These are phyloP conservation scores for Saxidomus purpurata DNA, from an alignment of 1,140 invertebrate species.

Conservation along the genomic window DNA sequence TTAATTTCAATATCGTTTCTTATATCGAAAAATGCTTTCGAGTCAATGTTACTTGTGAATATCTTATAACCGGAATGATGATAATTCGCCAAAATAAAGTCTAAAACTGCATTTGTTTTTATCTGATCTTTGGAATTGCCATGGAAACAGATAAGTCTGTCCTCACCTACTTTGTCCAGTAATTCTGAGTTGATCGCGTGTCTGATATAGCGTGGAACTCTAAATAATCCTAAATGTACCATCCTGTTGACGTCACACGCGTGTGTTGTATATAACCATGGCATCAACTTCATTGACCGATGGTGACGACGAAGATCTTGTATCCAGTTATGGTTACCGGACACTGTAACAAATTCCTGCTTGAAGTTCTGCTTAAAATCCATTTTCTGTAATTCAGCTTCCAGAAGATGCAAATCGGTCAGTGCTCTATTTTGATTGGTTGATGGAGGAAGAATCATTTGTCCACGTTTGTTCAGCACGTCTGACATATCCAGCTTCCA, in stretches of 20 bases:
- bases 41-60: background rate
- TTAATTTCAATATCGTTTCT: background rate
- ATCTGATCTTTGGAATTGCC: background rate
- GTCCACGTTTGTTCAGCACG: background rate
- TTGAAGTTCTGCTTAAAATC: background rate
- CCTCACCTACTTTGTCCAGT: background rate
- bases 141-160: background rate
- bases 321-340: slow-evolving; percentile 4
- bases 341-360: background rate
- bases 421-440: background rate
- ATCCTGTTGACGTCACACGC: slow-evolving; percentile 18
- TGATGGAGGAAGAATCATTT: background rate
- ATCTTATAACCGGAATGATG: background rate
- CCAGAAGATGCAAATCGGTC: background rate
- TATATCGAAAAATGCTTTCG: background rate
- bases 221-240: background rate
- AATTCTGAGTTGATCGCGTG: background rate
- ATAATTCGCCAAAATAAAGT: background rate
- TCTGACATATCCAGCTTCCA: slow-evolving; percentile 6
- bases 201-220: background rate
- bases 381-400: background rate
- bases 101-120: background rate
- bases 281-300: background rate
- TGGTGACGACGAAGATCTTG: background rate
- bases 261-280: background rate